These are phyloP conservation scores for Eupeodes latifasciatus DNA, from an alignment of 2,888 invertebrate genomes.

Conservation along the genomic window DNA sequence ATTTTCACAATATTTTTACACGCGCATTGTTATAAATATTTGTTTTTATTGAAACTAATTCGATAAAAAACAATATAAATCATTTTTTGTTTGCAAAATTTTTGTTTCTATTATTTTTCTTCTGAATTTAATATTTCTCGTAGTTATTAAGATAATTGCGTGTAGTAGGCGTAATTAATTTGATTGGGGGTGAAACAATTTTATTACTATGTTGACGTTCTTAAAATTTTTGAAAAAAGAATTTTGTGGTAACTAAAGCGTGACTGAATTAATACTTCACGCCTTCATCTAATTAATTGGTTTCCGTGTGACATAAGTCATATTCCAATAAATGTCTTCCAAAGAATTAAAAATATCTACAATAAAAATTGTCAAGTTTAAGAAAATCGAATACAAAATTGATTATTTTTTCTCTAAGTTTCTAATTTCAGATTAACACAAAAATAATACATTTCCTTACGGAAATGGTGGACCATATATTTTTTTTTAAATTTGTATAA, in stretches of 20 bases:
- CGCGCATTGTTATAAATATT: no score
- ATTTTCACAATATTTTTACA: no score
- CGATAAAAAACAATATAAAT: conserved; percentile 18
- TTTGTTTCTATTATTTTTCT: neutral
- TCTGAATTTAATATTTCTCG: neutral
- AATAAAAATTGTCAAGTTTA: neutral
- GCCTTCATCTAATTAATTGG: conserved; percentile 3
- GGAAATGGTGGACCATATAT: neutral
- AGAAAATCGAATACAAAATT: conserved; percentile 3
- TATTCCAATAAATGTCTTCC: neutral
- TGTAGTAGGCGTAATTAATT: conserved; percentile 54
- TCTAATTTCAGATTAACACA: neutral
- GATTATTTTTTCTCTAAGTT: neutral
- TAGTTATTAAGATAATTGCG: neutral
- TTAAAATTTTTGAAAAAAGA: conserved; percentile 7
- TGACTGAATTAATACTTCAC: conserved; percentile 30
- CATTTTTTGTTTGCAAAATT: conserved; percentile 17
- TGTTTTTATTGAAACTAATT: neutral
- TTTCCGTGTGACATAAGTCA: neutral
- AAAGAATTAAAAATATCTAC: neutral
- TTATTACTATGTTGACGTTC: conserved; percentile 44
- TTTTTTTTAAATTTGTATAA: neutral
- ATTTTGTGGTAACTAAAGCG: conserved; percentile 36
- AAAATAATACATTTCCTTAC: neutral
- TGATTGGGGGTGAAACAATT: conserved; percentile 56